Evolutionary conservation across 2,113 vertebrate species (phyloP).

Genomic region (Lagenorhynchus albirostris): DNA sequence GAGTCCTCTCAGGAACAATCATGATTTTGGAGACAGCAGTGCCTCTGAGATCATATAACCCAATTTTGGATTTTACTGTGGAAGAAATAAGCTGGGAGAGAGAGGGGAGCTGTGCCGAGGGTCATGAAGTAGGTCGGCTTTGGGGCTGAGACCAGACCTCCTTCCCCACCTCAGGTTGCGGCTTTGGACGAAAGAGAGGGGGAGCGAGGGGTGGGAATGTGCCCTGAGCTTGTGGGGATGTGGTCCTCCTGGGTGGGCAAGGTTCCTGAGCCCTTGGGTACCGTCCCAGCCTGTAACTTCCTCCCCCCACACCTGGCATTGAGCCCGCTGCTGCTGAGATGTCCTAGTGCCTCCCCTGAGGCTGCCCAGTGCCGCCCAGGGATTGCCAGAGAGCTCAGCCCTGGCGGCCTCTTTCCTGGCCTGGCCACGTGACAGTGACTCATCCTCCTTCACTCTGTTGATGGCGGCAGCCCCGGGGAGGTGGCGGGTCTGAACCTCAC

Average conservation of each 20-base stretch:
- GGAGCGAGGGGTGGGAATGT: not conserved
- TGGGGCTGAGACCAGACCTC: not conserved
- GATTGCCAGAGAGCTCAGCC: not conserved
- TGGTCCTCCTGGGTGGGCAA: not conserved
- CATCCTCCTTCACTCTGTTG: not conserved
- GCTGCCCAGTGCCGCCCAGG: too few species aligned
- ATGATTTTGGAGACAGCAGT: not conserved
- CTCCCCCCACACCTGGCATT: too few species aligned
- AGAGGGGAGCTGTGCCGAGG: not conserved
- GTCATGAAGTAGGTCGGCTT: not conserved
- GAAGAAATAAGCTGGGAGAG: not conserved
- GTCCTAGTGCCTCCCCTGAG: not conserved
- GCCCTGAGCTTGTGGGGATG: not conserved
- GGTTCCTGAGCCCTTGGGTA: not conserved
- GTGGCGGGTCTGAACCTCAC: not conserved
- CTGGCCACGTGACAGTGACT: not conserved
- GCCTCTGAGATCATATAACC: not conserved
- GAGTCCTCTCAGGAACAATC: not conserved
- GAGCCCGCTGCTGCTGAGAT: too few species aligned
- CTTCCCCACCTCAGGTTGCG: not conserved
- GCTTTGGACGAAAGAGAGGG: not conserved
- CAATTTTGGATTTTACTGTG: not conserved
- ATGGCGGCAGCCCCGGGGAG: accelerated
- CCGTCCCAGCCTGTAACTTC: not conserved
- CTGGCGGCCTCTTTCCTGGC: not conserved